These are phyloP conservation scores for Eonycteris spelaea DNA, from an alignment of 2,113 vertebrate species.

Conservation along the genomic window DNA sequence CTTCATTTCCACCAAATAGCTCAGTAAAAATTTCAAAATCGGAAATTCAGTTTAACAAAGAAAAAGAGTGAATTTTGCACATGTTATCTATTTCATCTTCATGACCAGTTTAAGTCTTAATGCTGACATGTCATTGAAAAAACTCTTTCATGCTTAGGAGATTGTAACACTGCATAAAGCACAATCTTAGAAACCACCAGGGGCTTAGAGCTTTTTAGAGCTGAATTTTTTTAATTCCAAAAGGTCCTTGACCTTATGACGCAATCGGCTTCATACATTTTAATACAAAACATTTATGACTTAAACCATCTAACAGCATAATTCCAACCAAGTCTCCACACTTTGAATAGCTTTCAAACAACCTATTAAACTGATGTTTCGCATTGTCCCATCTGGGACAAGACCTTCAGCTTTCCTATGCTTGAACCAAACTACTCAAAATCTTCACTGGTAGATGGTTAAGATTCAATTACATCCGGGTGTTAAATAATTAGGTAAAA, in stretches of 20 bases:
- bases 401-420: background rate
- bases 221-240: slow-evolving; percentile 6
- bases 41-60: background rate
- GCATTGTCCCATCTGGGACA: background rate
- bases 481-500: background rate
- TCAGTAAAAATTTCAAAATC: background rate
- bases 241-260: background rate
- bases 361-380: background rate
- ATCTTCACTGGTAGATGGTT: background rate
- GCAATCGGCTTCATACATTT: background rate
- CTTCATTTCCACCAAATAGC: background rate
- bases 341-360: background rate
- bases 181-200: background rate
- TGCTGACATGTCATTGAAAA: background rate
- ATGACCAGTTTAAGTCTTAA: background rate
- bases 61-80: background rate
- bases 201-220: background rate
- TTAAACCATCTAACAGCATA: background rate
- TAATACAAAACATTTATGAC: background rate
- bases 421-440: background rate
- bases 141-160: background rate
- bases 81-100: background rate
- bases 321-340: background rate
- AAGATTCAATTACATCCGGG: background rate
- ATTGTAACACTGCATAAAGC: background rate